Conservation (phyloP, 2,888 invertebrate genomes). For the Polymixis lichenea region DNA sequence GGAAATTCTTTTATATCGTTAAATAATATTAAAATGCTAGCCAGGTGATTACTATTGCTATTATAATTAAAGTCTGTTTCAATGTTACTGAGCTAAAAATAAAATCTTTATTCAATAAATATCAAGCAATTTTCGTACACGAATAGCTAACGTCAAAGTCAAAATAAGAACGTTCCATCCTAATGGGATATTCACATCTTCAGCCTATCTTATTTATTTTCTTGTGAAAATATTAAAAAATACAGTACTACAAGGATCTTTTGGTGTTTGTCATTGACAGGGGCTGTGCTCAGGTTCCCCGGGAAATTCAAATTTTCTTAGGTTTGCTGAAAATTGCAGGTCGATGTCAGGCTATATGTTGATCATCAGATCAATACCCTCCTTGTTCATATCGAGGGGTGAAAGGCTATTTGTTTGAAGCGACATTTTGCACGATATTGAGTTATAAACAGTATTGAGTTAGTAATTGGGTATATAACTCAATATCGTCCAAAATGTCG, state of each 20-base stretch:
- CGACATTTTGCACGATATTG: too few relatives aligned
- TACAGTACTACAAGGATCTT: too few relatives aligned
- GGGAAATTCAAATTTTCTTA: neutral
- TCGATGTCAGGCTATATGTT: neutral
- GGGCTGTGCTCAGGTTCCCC: neutral
- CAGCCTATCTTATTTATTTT: neutral
- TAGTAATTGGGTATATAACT: too few relatives aligned
- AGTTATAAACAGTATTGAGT: too few relatives aligned
- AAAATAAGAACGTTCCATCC: constrained; percentile 23
- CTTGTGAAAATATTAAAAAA: too few relatives aligned
- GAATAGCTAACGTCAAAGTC: constrained; percentile 23
- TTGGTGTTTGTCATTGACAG: too few relatives aligned
- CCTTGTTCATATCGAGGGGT: too few relatives aligned
- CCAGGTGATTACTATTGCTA: neutral
- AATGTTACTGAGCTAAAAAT: neutral
- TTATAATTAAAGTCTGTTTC: neutral
- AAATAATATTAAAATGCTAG: too few relatives aligned
- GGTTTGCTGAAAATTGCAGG: neutral
- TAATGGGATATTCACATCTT: neutral
- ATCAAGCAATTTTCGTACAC: constrained; percentile 17
- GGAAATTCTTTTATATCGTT: neutral
- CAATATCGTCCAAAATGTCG: too few relatives aligned
- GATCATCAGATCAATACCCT: too few relatives aligned
- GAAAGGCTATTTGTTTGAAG: too few relatives aligned
- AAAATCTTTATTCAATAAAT: neutral